Evolutionary conservation across 2,113 vertebrate species (phyloP), one percentile per base, ranked within the genome.

Genomic region (Centrocercus urophasianus): DNA sequence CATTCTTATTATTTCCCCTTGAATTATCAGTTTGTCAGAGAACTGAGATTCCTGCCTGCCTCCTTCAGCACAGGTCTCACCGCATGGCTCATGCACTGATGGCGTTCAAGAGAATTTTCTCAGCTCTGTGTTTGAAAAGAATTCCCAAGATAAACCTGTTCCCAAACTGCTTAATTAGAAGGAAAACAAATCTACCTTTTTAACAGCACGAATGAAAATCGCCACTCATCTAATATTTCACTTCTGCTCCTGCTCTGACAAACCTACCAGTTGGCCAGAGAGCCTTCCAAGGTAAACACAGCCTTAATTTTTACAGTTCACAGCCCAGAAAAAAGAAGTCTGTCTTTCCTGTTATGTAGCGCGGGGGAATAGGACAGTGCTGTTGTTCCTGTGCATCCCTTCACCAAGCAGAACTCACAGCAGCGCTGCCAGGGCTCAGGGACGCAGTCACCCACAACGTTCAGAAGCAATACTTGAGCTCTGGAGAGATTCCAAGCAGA

Each of bases 251-350:
- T 95, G 67, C 54, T 84, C 72, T 70, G 79, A 69, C 77, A 81
- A 89, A 61, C 24, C 74, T 27, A 69, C 54, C 88, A 81, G 70
- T 22, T 86, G 83, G 45, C 72, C 67, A 52, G 24, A 13, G 83
- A 56, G 36, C 13, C 57, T 66, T 93, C 90, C 87, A 94, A 78
- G 36, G 42, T 66, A 90, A 88, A 93, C 83, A 90, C 80, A 47
- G 66, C 63, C 47, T 54, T 52, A 17, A 63, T 66, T 85, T 85
- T 57, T 47, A 86, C 57, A 63, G 61, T 72, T 63, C 76, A 47
- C 48, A 67, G 75, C 66, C 36, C 65, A 66, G 74, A 47, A 43
- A 28, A 27, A 27, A 27, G 13, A 52, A 52, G 25, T 34, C 42
- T 38, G 43, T 43, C 65, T 72, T 54, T 64, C 64, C 86, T 85